Conservation (phyloP, 2,888 invertebrate species). For the Thecophora atra region DNA sequence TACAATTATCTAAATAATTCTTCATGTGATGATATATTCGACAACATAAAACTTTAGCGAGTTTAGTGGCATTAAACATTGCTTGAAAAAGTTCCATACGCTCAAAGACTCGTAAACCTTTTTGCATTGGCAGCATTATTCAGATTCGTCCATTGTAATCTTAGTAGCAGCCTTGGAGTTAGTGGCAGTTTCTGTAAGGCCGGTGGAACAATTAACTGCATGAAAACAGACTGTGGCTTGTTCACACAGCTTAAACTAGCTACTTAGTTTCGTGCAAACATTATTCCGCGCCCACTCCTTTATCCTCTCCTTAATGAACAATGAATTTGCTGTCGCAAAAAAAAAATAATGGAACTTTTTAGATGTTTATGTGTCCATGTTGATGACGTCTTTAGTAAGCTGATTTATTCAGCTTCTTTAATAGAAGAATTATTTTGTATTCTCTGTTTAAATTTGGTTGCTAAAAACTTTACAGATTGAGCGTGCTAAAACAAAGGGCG, state of each 20-base stretch:
- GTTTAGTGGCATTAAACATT: constrained; percentile 50
- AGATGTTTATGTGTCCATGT: constrained; percentile 52
- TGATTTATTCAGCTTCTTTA: constrained; percentile 50
- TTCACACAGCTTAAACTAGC: constrained; percentile 43
- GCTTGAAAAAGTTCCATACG: constrained; percentile 51
- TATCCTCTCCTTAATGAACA: constrained; percentile 43
- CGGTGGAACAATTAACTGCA: constrained; percentile 57
- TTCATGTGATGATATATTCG: constrained; percentile 64
- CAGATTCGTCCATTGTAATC: constrained; percentile 65
- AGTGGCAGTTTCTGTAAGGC: constrained; percentile 63
- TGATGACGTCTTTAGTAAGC: constrained; percentile 68
- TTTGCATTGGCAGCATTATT: constrained; percentile 39
- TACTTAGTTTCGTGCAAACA: constrained; percentile 55
- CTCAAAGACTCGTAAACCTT: constrained; percentile 51
- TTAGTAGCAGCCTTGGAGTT: constrained; percentile 56
- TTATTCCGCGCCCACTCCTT: not conserved
- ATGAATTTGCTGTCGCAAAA: constrained; percentile 43
- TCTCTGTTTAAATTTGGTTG: not conserved
- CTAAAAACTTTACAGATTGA: constrained; percentile 70
- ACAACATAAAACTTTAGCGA: constrained; percentile 59
- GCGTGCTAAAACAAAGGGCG: constrained; percentile 82
- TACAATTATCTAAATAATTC: not conserved
- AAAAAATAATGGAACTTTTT: constrained; percentile 43
- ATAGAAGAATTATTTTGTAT: not conserved
- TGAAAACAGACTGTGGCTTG: constrained; percentile 55